phyloP scores from a whole-genome alignment of 2,797 vertebrate genomes.

The Amazona finschi region DNA sequence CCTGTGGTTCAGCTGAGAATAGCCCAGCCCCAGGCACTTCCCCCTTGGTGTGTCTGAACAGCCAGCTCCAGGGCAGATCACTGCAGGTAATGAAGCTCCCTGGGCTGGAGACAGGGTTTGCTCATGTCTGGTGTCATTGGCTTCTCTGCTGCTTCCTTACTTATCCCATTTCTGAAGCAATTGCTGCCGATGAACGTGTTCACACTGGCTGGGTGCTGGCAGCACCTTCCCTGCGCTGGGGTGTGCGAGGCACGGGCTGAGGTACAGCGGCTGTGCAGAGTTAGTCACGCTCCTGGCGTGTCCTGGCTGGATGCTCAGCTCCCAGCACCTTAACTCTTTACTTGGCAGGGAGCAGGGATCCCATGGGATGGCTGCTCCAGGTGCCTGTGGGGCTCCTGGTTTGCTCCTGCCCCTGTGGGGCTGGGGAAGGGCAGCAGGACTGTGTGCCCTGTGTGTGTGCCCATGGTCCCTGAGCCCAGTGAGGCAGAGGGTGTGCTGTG shows the following conservation, averaged over 20 bases:
- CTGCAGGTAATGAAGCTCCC: not conserved
- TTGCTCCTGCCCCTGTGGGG: not conserved
- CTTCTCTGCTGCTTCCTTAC: not conserved
- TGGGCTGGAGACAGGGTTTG: not conserved
- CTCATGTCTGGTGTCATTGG: not conserved
- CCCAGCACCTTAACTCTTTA: not conserved
- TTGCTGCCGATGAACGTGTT: not conserved
- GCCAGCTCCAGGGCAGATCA: not conserved
- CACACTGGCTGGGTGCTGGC: not conserved
- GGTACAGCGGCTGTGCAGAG: not conserved
- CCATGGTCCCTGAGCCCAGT: fast-evolving
- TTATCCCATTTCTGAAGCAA: not conserved
- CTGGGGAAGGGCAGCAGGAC: fast-evolving
- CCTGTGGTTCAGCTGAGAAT: fast-evolving
- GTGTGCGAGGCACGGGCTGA: not conserved
- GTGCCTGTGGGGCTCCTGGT: not conserved
- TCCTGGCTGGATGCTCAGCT: not conserved
- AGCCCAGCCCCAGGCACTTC: fast-evolving
- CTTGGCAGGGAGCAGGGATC: not conserved
- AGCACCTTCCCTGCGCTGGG: not conserved
- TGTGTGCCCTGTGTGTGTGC: not conserved
- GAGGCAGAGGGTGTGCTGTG: fast-evolving
- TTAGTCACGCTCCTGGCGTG: not conserved
- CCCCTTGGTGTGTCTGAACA: not conserved
- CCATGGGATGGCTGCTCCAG: fast-evolving